Base-by-base conservation (phyloP, 2,797 vertebrate genomes). In the Poecilia gillii region DNA sequence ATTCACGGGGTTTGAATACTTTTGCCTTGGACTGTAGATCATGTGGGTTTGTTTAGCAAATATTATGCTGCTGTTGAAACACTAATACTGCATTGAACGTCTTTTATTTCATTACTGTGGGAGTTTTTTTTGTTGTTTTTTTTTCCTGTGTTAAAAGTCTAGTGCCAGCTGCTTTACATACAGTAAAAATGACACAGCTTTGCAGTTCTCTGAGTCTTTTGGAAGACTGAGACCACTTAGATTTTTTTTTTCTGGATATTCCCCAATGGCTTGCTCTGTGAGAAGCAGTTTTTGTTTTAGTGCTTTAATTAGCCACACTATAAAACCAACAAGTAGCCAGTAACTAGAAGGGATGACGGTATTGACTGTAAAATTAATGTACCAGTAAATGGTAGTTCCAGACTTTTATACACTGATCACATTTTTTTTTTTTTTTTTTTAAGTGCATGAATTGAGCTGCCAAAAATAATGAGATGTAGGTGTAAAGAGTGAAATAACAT, bases 81-180 rank as follows among this genome's bases (percentile, higher is more conserved):
- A 51, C 57, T 28, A 81, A 68, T 18, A 49, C 72, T 77, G 73
- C 43, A 75, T 5, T 53, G 45, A 11, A 76, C 66, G 43, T 83
- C 43, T 20, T n/a, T 41, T 66, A 47, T 62, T 82, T 66, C 78
- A 47, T 84, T 45, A 81, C 81, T 85, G 77, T 72, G 6, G 2
- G 31, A 31, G n/a, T 3, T 33, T 33, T 33, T 33, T 33, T 33
- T 55, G n/a, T n/a, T n/a, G n/a, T n/a, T 12, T 83, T 80, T 73
- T 73, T 75, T 72, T 83, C 84, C 83, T 91, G 79, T 85, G 79
- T 85, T 81, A 25, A 79, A 79, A 79, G 76, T 84, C 76, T 64
- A 31, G 76, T 66, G 74, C 84, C 91, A 92, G 87, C 88, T 95
- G 92, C 92, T 87, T 84, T 80, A 74, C 85, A 83, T 72, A 79